Evolutionary conservation across 2,113 vertebrate genomes (phyloP), one percentile per base, ranked within the genome.

Genomic region (Herpetotheres cachinnans): DNA sequence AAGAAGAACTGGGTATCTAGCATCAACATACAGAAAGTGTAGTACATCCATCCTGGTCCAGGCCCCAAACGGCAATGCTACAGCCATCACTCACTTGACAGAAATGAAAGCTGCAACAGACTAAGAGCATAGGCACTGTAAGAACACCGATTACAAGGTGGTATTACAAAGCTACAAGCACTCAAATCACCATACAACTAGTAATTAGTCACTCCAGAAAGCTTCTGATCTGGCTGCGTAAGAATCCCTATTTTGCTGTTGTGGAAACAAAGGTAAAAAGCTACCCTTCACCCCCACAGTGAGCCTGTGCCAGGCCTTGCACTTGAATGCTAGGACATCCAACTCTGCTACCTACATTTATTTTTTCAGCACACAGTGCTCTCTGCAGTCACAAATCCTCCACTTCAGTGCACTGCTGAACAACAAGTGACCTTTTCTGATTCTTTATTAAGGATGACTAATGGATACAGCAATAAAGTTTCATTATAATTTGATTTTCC

Each of bases 201-300:
- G 86, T 59, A 97, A 97, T 95, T 97, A 96, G 91, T 93, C 97
- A 91, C 96, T 96, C 74, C 94, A 94, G 96, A 96, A 95, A 94
- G 94, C 96, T 92, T 87, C 96, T 96, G 89, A 96, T 96, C 91
- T n/a, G 90, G 88, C 93, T 9, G 36, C 87, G 69, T 65, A 94
- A 92, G 86, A 80, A 91, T 89, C 80, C 18, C 18, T 58, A 36
- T 93, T 97, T 93, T 88, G 87, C 91, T 95, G 95, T 94, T 95
- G 91, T 93, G 89, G 95, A 95, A 95, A 94, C 84, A 94, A 96
- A 97, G 73, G 95, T 90, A 97, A 89, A 97, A 97, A 95, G 93
- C 95, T 89, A 30, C 89, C 30, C 56, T 84, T 59, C 86, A 76
- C 77, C 83, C 91, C 90, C 92, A 65, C 61, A 27, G 89, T 0